Evolutionary conservation across 1,140 invertebrate genomes (phyloP).

Genomic region (Drosophila watanabei): DNA sequence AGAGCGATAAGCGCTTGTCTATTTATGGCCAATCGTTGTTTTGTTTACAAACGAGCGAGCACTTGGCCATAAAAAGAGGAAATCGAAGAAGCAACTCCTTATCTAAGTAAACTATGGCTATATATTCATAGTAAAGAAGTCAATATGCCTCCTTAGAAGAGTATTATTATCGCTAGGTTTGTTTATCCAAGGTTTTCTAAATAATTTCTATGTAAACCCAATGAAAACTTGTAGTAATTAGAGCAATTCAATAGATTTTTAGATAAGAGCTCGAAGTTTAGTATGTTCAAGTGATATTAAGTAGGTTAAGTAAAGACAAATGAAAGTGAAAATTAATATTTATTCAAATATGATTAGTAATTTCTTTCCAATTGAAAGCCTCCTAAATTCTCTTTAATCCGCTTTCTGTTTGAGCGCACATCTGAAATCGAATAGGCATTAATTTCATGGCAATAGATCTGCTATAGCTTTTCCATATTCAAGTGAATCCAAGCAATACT

Average conservation of each 20-base stretch:
- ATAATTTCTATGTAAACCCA: not conserved
- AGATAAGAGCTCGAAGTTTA: not conserved
- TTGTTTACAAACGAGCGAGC: slow-evolving; percentile 35
- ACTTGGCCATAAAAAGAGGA: slow-evolving; percentile 21
- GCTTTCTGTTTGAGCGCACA: slow-evolving; percentile 3
- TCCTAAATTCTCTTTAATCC: not conserved
- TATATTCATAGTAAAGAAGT: slow-evolving; percentile 8
- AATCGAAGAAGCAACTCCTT: slow-evolving; percentile 35
- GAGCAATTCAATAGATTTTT: not conserved
- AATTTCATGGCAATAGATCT: not conserved
- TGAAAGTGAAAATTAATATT: not conserved
- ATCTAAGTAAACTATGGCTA: slow-evolving; percentile 14
- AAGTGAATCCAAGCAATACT: slow-evolving; percentile 6
- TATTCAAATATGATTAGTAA: not conserved
- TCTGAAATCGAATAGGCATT: slow-evolving; percentile 4
- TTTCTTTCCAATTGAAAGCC: not conserved
- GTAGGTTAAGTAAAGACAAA: not conserved
- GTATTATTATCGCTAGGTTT: not conserved
- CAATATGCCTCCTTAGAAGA: not conserved
- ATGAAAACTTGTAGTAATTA: not conserved
- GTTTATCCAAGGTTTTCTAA: not conserved
- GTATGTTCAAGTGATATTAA: not conserved
- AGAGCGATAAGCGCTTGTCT: slow-evolving; percentile 42
- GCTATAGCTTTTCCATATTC: not conserved
- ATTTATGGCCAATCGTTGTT: slow-evolving; percentile 53